Evolutionary conservation across 2,888 invertebrate species (phyloP).

Genomic region (Protodeltote pygarga): DNA sequence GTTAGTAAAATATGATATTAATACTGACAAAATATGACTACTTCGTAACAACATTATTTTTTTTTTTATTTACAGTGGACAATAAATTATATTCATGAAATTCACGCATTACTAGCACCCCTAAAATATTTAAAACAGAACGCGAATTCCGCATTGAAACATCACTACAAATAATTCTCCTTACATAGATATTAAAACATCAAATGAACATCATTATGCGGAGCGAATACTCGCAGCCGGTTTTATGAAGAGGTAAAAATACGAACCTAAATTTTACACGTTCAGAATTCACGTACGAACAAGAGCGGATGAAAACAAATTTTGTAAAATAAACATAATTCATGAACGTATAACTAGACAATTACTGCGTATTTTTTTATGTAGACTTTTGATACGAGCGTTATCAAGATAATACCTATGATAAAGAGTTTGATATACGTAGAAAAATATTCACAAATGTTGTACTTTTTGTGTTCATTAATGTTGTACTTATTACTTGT

Average conservation of each 20-base stretch:
- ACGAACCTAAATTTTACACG: slow-evolving; percentile 49
- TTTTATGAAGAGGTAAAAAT: slow-evolving; percentile 60
- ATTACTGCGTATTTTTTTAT: slow-evolving; percentile 39
- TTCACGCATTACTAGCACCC: no score
- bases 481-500: no score
- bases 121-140: neutral
- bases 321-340: slow-evolving; percentile 43
- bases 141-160: slow-evolving; percentile 9
- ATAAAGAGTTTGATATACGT: no score
- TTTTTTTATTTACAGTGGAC: no score
- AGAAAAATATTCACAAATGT: no score
- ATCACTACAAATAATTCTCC: slow-evolving; percentile 24
- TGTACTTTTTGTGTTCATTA: no score
- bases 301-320: slow-evolving; percentile 36
- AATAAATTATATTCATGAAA: no score
- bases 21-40: no score
- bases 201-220: slow-evolving; percentile 58
- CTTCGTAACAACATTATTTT: no score
- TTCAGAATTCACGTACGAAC: slow-evolving; percentile 32
- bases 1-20: no score
- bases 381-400: slow-evolving; percentile 13
- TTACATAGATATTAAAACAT: slow-evolving; percentile 48
- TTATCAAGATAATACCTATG: no score
- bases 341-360: slow-evolving; percentile 39
- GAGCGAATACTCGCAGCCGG: slow-evolving; percentile 49